phyloP scores from a whole-genome alignment of 2,113 vertebrate genomes.

The Alosa alosa region DNA sequence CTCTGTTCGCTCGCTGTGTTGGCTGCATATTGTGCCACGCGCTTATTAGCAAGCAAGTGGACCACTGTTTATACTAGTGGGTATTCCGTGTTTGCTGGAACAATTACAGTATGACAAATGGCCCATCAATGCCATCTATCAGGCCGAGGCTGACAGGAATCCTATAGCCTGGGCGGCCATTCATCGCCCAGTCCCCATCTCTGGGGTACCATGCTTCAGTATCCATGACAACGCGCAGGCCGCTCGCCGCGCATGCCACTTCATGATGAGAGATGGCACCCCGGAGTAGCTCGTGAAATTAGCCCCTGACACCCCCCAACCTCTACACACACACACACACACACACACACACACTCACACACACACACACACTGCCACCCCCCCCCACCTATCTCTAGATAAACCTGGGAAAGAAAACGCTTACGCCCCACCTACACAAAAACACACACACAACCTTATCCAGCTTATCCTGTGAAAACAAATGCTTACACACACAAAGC shows the following conservation, averaged over 20 bases:
- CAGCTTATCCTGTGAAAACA: background rate
- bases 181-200: constrained; percentile 86
- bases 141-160: constrained; percentile 94
- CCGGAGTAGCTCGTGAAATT: constrained; percentile 73
- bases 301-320: constrained; percentile 68
- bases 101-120: constrained; percentile 99
- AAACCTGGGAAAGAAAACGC: background rate
- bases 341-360: background rate
- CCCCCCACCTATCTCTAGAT: constrained; percentile 30
- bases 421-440: constrained; percentile 41
- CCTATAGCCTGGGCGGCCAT: constrained; percentile 94
- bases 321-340: constrained; percentile 14
- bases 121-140: constrained; percentile 99
- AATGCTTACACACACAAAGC: constrained; percentile 21
- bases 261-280: constrained; percentile 76
- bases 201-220: constrained; percentile 92
- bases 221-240: constrained; percentile 92
- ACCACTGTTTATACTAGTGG: constrained; percentile 97
- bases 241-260: constrained; percentile 77
- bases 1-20: constrained; percentile 75
- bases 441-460: background rate
- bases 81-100: constrained; percentile 98
- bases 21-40: no score
- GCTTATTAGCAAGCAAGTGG: no score
- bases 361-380: constrained; percentile 36